These are phyloP conservation scores for Amphiura filiformis DNA, from an alignment of 35 echinoderm and acorn worm genomes.

Conservation along the genomic window DNA sequence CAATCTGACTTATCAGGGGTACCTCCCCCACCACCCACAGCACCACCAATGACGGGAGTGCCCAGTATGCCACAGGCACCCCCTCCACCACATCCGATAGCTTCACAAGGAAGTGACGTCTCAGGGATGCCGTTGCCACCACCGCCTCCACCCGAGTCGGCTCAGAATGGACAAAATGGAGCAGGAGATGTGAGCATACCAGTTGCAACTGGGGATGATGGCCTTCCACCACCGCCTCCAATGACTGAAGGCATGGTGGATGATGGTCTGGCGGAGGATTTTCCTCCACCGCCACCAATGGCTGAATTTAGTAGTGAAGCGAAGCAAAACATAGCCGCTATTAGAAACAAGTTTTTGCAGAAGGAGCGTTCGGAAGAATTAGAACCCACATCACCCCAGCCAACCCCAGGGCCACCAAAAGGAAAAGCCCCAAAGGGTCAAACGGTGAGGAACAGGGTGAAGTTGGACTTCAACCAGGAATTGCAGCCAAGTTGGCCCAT, in stretches of 20 bases:
- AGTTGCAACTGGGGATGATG: not conserved
- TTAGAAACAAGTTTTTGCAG: constrained; percentile 32
- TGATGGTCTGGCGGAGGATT: constrained; percentile 35
- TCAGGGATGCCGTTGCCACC: constrained; percentile 1
- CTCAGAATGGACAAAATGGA: constrained; percentile 12
- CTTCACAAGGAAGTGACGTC: not conserved
- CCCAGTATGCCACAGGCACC: not conserved
- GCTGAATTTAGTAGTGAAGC: constrained; percentile 42
- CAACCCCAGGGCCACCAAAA: not conserved
- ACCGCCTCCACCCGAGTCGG: not conserved
- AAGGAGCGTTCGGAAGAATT: constrained; percentile 26
- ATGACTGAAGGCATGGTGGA: constrained; percentile 18
- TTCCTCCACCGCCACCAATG: constrained; percentile 63
- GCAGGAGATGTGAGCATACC: not conserved
- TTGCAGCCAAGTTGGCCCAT: constrained; percentile 13
- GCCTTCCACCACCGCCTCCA: constrained; percentile 33
- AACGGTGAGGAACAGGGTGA: not conserved
- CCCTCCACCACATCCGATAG: not conserved
- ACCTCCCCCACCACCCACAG: not conserved
- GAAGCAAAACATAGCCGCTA: constrained; percentile 53
- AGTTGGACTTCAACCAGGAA: not conserved
- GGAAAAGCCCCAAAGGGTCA: not conserved
- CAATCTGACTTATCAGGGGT: not conserved
- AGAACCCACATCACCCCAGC: not conserved
- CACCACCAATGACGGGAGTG: too few species aligned